Evolutionary conservation across 2,113 vertebrate species (phyloP), one percentile per base, ranked within the genome.

Genomic region (Triplophysa tibetana): DNA sequence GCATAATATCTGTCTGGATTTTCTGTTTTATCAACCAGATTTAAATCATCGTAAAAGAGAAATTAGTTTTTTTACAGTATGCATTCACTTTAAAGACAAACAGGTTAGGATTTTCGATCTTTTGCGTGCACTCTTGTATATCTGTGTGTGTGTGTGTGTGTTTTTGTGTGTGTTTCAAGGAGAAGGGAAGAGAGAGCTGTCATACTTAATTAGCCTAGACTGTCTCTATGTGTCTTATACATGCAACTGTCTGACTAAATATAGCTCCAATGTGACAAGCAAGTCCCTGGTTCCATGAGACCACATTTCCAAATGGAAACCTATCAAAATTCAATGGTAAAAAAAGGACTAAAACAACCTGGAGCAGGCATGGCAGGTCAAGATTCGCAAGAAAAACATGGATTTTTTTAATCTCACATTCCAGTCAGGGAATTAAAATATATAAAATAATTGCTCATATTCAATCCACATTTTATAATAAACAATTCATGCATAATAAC

Each of bases 191-290:
- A 75, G 68, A 61, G 81, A 66, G 26, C 84, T 85, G 84, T 85
- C 81, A 83, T 67, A 78, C 65, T 81, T 69, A 75, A 85, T 85
- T 81, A 83, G 70, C 70, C 60, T 52, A 70, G 62, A 76, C 61
- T 81, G 79, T 76, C 68, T 82, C 64, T 64, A 48, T 82, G 38
- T 66, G 72, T 82, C 81, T 78, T 69, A 26, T 82, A 67, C 69
- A 60, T 83, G 74, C 68, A 64, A 80, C 78, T 78, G 75, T 74
- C 78, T 82, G 64, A 80, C 84, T 85, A 85, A 85, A 85, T 83
- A 85, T 83, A 83, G 81, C 81, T 41, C 17, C 67, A 50, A 65
- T 77, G 74, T 81, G 84, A 83, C 81, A 77, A 67, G 63, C 68
- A 11, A 74, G 56, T 75, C 21, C n/a, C 66, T 80, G 54, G 77